Base-by-base conservation (phyloP, 2,797 vertebrate genomes). In the Stomatorhinus walkeri region DNA sequence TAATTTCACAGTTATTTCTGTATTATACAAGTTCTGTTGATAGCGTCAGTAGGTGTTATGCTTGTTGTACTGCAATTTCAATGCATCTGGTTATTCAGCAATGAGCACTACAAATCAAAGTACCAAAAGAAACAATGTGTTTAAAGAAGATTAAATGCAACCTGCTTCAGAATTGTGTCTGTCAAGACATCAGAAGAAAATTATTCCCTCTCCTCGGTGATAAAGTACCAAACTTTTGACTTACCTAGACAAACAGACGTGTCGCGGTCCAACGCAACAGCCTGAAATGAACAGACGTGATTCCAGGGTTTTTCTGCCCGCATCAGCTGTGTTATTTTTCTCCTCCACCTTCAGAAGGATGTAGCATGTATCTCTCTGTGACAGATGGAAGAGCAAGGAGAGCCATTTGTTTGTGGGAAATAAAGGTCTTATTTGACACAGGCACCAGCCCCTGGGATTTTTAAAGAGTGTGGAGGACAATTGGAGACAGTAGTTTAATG, bases 1-100 rank as follows among this genome's bases (percentile, higher is more conserved):
- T 81, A 49, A 52, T 43, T 48, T 93, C 28, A 9, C 54, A 59
- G 51, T 85, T 32, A 52, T 85, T 52, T 85, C 28, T 85, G 22
- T 24, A 14, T 52, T 51, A 52, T 7, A 32, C 48, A 8, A 52
- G 22, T 32, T 24, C 49, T 16, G 48, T 51, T 28, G 84, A 49
- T 54, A 81, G 8, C 48, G 52, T 52, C 28, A 52, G 24, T 28
- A 36, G 84, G 9, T 85, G 84, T 54, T 28, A 54, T 81, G 76
- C 40, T 79, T 79, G 72, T 79, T 79, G 28, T 19, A 14, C 40
- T 79, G 14, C 76, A 22, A 81, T 81, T 46, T 22, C 68, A 36
- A 32, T 76, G 68, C 68, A 76, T 40, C 40, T 46, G 76, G 76
- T 46, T 10, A 81, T 22, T 81, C 76, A 81, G 76, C 76, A 43